Evolutionary conservation across 1,140 invertebrate genomes (phyloP).

Genomic region (Drosophila rhopaloa): DNA sequence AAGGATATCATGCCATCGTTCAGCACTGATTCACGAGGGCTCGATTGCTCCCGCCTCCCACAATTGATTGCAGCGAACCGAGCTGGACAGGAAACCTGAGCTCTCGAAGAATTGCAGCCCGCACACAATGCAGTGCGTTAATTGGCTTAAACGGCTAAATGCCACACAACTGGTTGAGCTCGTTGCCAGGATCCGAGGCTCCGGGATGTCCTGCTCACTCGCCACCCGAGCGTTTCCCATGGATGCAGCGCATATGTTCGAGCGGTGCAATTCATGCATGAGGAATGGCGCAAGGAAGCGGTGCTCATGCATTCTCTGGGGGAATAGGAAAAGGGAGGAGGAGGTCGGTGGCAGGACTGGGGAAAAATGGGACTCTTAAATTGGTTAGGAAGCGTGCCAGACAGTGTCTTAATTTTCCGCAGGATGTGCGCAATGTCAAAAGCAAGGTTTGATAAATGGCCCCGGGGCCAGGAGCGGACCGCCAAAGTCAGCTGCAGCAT

Average conservation of each 20-base stretch:
- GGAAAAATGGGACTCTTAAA: slow-evolving; percentile 69
- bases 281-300: slow-evolving; percentile 22
- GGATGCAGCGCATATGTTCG: slow-evolving; percentile 45
- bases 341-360: not conserved
- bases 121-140: slow-evolving; percentile 51
- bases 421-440: slow-evolving; percentile 79
- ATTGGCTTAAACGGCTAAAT: slow-evolving; percentile 57
- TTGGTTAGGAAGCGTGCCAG: slow-evolving; percentile 74
- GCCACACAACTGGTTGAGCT: slow-evolving; percentile 20
- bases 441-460: slow-evolving; percentile 78
- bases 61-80: slow-evolving; percentile 24
- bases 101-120: slow-evolving; percentile 5
- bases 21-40: slow-evolving; percentile 34
- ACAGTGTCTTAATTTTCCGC: slow-evolving; percentile 80
- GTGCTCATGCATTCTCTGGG: slow-evolving; percentile 19
- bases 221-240: slow-evolving; percentile 15
- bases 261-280: slow-evolving; percentile 27
- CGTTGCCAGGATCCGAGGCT: not conserved
- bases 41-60: slow-evolving; percentile 4
- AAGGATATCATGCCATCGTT: slow-evolving; percentile 1
- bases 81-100: slow-evolving; percentile 17
- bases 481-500: slow-evolving; percentile 35
- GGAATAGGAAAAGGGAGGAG: not conserved
- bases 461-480: slow-evolving; percentile 20
- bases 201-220: slow-evolving; percentile 2